Conservation (phyloP, 2,797 vertebrate genomes). For the Coranthus polyacanthus region DNA sequence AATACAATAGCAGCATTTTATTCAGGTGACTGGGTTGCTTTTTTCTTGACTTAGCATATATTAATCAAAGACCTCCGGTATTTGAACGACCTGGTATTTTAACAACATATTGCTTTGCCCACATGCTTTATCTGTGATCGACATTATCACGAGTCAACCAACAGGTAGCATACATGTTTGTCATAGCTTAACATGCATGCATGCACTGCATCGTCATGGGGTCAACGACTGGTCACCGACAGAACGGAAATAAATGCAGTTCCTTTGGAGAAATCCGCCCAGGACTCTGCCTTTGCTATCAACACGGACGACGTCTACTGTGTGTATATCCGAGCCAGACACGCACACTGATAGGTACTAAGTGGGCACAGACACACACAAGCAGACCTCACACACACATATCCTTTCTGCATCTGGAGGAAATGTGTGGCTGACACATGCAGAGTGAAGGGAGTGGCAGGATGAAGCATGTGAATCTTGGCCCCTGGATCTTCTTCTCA, state of each 20-base stretch:
- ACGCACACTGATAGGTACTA: slow-evolving; percentile 31
- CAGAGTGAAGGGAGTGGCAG: slow-evolving; percentile 63
- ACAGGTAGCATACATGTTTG: background rate
- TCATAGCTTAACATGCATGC: background rate
- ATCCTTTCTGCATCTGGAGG: slow-evolving; percentile 73
- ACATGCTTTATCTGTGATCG: background rate
- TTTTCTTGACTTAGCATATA: too few species aligned
- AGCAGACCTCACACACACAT: slow-evolving; percentile 50
- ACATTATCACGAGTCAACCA: background rate
- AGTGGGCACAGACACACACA: slow-evolving; percentile 31
- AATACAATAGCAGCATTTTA: too few species aligned
- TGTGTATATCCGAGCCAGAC: slow-evolving; percentile 16
- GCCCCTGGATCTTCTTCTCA: slow-evolving; percentile 54
- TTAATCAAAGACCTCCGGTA: too few species aligned
- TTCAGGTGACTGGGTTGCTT: too few species aligned
- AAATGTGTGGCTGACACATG: slow-evolving; percentile 77
- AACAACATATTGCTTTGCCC: slow-evolving; percentile 39
- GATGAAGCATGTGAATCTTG: slow-evolving; percentile 63
- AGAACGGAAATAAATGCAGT: background rate
- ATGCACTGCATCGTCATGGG: background rate
- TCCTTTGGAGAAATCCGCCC: background rate
- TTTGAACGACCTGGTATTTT: slow-evolving; percentile 46
- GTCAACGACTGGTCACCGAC: background rate
- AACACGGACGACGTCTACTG: background rate
- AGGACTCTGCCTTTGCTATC: background rate